Evolutionary conservation across 2,888 invertebrate species (phyloP).

Genomic region (Lapara coniferarum): DNA sequence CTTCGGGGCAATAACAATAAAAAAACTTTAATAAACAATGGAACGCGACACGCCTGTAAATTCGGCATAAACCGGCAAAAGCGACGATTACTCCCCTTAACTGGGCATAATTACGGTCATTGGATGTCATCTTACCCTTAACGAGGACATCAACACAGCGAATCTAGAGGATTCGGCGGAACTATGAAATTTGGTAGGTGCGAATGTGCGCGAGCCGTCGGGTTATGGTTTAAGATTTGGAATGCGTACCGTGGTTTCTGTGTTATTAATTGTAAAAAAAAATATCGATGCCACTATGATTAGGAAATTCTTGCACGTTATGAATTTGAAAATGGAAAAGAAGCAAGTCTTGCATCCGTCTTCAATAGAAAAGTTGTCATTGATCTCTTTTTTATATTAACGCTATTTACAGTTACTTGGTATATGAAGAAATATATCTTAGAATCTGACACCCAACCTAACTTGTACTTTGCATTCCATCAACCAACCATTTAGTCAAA

Average conservation of each 20-base stretch:
- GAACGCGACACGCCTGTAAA: conserved; percentile 65
- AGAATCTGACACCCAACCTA: not conserved
- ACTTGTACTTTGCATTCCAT: not conserved
- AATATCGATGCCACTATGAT: no score
- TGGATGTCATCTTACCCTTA: conserved; percentile 79
- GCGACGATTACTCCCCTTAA: conserved; percentile 66
- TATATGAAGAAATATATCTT: not conserved
- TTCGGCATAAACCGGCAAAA: conserved; percentile 64
- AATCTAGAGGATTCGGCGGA: conserved; percentile 28
- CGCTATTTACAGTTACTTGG: no score
- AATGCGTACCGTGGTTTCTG: no score
- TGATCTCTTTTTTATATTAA: no score
- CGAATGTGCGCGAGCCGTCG: not conserved
- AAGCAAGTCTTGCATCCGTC: no score
- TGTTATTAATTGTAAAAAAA: no score
- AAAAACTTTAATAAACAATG: conserved; percentile 78
- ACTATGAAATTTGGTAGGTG: conserved; percentile 15
- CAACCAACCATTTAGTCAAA: not conserved
- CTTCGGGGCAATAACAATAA: conserved; percentile 61
- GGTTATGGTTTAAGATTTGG: no score
- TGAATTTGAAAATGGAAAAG: no score
- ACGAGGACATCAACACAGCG: conserved; percentile 68
- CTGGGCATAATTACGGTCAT: conserved; percentile 77
- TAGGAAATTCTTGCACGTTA: no score
- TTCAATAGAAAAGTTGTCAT: no score